Percentiles rank a stretch among this genome's conserved stretches.
These are phyloP conservation scores for Gobionotothen gibberifrons DNA, from an alignment of 2,797 vertebrate species.

Conservation along the genomic window DNA sequence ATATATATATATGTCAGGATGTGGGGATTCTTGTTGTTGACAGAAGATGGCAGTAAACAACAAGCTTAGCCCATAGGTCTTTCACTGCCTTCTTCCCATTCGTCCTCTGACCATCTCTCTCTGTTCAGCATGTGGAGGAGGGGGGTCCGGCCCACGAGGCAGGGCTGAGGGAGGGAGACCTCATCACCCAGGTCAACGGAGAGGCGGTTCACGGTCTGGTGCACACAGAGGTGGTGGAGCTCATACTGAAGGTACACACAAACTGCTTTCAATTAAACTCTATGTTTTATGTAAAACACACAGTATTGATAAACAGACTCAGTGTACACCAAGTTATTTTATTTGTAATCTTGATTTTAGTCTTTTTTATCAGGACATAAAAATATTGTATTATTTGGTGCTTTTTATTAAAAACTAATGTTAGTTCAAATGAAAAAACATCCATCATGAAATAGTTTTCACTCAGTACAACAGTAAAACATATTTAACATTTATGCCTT, in stretches of 20 bases:
- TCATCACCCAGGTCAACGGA: constrained; percentile 97
- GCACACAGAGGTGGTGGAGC: constrained; percentile 97
- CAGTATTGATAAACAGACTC: neutral
- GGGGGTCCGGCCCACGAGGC: constrained; percentile 93
- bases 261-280: neutral
- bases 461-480: too few species aligned
- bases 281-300: neutral
- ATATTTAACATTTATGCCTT: too few species aligned
- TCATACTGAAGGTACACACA: constrained; percentile 92
- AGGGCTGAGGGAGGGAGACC: constrained; percentile 93
- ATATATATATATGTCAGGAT: too few species aligned
- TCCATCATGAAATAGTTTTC: too few species aligned
- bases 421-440: too few species aligned
- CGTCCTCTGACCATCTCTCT: neutral
- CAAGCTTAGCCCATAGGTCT: neutral
- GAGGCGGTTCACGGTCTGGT: constrained; percentile 95
- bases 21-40: constrained; percentile 28
- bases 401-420: too few species aligned
- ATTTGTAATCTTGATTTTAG: too few species aligned
- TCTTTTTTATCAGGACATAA: too few species aligned
- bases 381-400: too few species aligned
- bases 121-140: constrained; percentile 90
- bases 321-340: neutral
- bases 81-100: too few species aligned
- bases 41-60: constrained; percentile 55